Base-by-base conservation (phyloP, 2,888 invertebrate species). In the Bellardia pandia region DNA sequence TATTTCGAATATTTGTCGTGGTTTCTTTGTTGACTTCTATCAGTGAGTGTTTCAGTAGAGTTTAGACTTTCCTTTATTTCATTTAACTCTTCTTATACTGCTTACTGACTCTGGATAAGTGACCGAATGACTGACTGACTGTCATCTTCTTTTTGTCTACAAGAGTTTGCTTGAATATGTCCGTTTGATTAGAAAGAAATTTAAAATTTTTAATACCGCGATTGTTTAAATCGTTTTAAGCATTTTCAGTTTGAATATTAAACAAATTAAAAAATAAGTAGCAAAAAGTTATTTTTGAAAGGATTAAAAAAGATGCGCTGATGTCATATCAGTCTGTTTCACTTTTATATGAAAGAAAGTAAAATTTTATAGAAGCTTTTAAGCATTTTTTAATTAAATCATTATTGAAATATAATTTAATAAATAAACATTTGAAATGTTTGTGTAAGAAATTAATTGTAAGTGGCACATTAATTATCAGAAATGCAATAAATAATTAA, bases 1-100 rank as follows among this genome's bases (percentile, higher is more conserved):
- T 80, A 53, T 71, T 86, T 86, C 83, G 71, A 76, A 80, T 84
- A 83, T 62, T 56, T 86, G 83, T 86, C 66, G 64, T 71, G 37
- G 14, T 66, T 56, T 66, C 58, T 75, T 66, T 60, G 51, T 66
- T 66, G 51, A 74, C 84, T 84, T 84, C 84, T 78, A 69, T 30
- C 51, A 40, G 9, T 48, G 16, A 37, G 13, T 62, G 23, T 74
- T 53, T 48, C 37, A 37, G 48, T 40, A 51, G 69, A 58, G 37
- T 71, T 77, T 40, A 58, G 64, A 84, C 78, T 84, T 78, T 82
- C 82, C 82, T 69, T 76, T 58, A 74, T 82, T 82, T 75, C 3
- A 84, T 53, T 56, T 16, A 58, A 66, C 58, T 53, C 62, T 64
- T 16, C 62, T 71, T 83, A 56, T 48, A 23, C 23, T 37, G n/a